Percentiles rank a stretch among this genome's conserved stretches.
These are phyloP conservation scores for Athrips mouffetella DNA, from an alignment of 2,888 invertebrate genomes.

Conservation along the genomic window DNA sequence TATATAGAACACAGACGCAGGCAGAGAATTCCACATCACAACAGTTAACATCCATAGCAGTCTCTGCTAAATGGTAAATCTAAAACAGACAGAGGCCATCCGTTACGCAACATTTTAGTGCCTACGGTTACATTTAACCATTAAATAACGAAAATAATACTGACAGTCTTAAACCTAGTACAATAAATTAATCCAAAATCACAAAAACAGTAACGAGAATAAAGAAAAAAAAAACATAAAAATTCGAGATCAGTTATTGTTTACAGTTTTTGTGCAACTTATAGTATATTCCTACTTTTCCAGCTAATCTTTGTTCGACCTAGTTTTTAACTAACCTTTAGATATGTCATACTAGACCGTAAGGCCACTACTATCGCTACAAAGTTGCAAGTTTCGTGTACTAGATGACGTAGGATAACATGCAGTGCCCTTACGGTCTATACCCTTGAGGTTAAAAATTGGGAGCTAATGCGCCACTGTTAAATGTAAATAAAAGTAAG, in stretches of 20 bases:
- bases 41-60: too few species aligned
- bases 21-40: too few species aligned
- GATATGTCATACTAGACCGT: conserved; percentile 22
- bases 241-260: neutral
- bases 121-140: neutral
- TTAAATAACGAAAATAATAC: conserved; percentile 16
- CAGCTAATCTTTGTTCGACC: neutral
- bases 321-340: conserved; percentile 7
- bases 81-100: conserved; percentile 11
- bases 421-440: too few species aligned
- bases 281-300: conserved; percentile 3
- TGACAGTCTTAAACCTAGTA: conserved; percentile 26
- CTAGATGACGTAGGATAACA: too few species aligned
- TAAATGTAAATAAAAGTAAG: too few species aligned
- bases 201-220: conserved; percentile 19
- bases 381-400: too few species aligned
- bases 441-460: too few species aligned
- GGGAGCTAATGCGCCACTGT: too few species aligned
- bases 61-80: conserved; percentile 17
- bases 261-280: conserved; percentile 17
- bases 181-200: conserved; percentile 25
- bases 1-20: too few species aligned
- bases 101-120: conserved; percentile 2
- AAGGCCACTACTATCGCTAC: too few species aligned
- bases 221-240: conserved; percentile 15